Base-by-base conservation (phyloP, 2,797 vertebrate genomes). In the Notolepis coatsorum region DNA sequence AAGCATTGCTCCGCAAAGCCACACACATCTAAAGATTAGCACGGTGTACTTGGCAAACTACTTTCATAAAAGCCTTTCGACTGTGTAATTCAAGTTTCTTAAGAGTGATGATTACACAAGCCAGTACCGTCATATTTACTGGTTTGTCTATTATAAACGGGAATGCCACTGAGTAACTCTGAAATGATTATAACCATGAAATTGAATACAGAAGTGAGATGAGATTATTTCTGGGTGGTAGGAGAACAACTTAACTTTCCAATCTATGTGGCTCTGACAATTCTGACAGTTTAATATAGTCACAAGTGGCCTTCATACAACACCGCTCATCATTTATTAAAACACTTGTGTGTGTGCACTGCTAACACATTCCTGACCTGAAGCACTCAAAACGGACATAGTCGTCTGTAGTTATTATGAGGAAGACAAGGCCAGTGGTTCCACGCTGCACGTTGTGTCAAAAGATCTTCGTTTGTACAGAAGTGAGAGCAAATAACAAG, bases 1-100 rank as follows among this genome's bases (percentile, higher is more conserved):
- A 82, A 85, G 83, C 84, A 59, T 37, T 5, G 35, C 13, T 37
- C 35, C 35, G 12, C 15, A 37, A 12, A 12, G 15, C 1, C 15
- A 37, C 15, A 37, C 12, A 73, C 78, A 79, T 62, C 74, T 71
- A 73, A 65, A 84, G 84, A 87, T 85, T 87, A 90, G 76, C 42
- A 27, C 62, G 33, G 68, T 60, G 64, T 58, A 73, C 74, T 77
- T 71, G 62, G 64, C 83, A 76, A 80, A 77, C 24, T 73, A 76
- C 79, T 84, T 81, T 84, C 70, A 71, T 38, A 48, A 62, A 80
- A 79, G 64, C 81, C 87, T 38, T 75, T 85, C 75, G 73, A 84
- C 87, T 85, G 85, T 85, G 84, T 84, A 89, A 89, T 89, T 88
- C 75, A 81, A 83, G 68, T 75, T 76, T 80, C 73, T 79, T 71